Base-by-base conservation (phyloP, 2,797 vertebrate genomes). In the Kryptopterus vitreolus region DNA sequence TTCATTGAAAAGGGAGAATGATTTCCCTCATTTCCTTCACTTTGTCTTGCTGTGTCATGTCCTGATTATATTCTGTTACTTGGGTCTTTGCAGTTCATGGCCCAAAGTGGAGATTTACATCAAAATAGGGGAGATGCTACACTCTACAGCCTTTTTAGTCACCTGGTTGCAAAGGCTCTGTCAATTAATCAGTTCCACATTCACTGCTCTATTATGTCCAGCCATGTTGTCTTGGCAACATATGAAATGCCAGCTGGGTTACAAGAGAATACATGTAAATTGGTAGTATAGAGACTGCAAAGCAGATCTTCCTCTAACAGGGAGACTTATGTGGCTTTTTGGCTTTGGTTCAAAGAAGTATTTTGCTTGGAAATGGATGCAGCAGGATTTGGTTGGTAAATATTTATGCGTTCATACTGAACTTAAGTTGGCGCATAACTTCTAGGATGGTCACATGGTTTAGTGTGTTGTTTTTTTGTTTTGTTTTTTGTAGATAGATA, bases 151-250 rank as follows among this genome's bases (percentile, higher is more conserved):
- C 50, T 84, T 84, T 86, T 35, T 38, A 78, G 33, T 72, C 70
- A 63, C 33, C 20, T 65, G 59, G 70, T 69, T 35, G 48, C 80
- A 80, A 80, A 71, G 72, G 77, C 58, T 22, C 63, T 68, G 82
- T 82, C 70, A 78, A 78, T 84, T 76, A 71, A 78, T 79, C 63
- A 65, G 52, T 75, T 81, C 48, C 63, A 72, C 81, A 74, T 77
- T 86, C 58, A 78, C 79, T 20, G 26, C 43, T 20, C 62, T 66
- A 66, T 75, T 59, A 81, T 77, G 38, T 75, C 68, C 50, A 61
- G 72, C 82, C 73, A 61, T 57, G 79, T 86, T 83, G 81, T 81
- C 85, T 38, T n/a, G 79, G 79, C 69, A 82, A 84, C 85, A 20
- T 59, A 29, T 33, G 43, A 69, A 63, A 81, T 63, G 22, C 66